Percentiles rank a stretch among this genome's conserved stretches.
Conservation (phyloP, 2,888 invertebrate species). For the Drosophila picticornis region DNA sequence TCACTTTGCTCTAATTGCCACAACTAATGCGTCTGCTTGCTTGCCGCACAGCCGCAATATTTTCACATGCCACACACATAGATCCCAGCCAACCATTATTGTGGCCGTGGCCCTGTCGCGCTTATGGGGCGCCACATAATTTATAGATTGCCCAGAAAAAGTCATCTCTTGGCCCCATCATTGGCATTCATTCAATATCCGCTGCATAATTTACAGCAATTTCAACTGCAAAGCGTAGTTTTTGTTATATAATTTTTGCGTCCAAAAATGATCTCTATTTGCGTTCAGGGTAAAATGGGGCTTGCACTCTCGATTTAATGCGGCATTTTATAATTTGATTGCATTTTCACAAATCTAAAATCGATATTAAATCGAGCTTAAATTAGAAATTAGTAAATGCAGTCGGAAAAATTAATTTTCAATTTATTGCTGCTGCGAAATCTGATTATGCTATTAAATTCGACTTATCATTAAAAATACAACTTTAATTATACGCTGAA, state of each 20-base stretch:
- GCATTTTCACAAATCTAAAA: conserved; percentile 5
- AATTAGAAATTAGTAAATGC: neutral
- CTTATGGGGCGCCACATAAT: conserved; percentile 30
- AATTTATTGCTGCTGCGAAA: neutral
- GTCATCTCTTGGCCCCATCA: conserved; percentile 56
- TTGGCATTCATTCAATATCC: conserved; percentile 65
- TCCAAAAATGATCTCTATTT: neutral
- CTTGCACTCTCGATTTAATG: conserved; percentile 54
- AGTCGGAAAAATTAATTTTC: neutral
- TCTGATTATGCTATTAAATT: conserved; percentile 1
- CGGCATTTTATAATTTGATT: conserved; percentile 41
- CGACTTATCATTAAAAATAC: neutral
- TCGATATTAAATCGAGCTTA: conserved; percentile 4
- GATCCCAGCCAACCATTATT: conserved; percentile 14
- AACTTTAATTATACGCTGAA: neutral
- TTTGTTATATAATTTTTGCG: conserved; percentile 9
- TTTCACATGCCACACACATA: conserved; percentile 40
- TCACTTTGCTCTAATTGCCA: conserved; percentile 66
- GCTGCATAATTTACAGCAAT: conserved; percentile 77
- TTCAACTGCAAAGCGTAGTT: conserved; percentile 46
- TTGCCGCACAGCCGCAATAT: conserved; percentile 45
- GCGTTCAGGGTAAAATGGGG: neutral
- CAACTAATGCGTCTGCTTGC: conserved; percentile 56
- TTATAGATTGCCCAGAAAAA: conserved; percentile 64
- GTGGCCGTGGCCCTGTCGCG: conserved; percentile 6